phyloP scores from a whole-genome alignment of 2,113 vertebrate genomes.

The Anthoscopus minutus region DNA sequence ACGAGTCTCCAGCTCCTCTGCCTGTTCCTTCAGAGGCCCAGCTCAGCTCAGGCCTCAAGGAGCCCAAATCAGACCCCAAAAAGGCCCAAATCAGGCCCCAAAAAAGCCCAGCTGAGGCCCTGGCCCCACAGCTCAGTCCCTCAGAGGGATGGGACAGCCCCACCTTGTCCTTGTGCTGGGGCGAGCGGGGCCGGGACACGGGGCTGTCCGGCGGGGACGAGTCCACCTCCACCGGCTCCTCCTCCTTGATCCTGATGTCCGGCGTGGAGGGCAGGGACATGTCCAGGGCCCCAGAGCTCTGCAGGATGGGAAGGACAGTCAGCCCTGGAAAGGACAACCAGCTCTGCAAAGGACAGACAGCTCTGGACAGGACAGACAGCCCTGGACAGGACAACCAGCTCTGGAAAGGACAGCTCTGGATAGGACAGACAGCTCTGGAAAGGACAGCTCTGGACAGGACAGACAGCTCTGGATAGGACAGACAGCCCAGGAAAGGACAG shows the following conservation, averaged over 20 bases:
- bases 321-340: not conserved
- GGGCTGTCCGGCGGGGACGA: conserved; percentile 87
- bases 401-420: not conserved
- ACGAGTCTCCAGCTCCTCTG: not conserved
- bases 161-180: conserved; percentile 68
- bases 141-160: no score
- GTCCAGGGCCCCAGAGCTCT: conserved; percentile 81
- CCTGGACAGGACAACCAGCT: no score
- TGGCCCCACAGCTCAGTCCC: not conserved
- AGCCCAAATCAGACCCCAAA: not conserved
- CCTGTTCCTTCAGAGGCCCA: not conserved
- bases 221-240: conserved; percentile 87
- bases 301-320: not conserved
- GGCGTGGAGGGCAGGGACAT: conserved; percentile 88
- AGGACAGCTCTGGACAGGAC: no score
- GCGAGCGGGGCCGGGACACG: conserved; percentile 69
- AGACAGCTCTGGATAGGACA: not conserved
- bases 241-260: conserved; percentile 89
- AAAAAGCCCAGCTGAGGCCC: not conserved
- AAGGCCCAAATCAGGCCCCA: not conserved
- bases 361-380: no score
- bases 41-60: not conserved
- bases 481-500: not conserved
- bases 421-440: not conserved
- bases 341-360: not conserved